These are phyloP conservation scores for Ictalurus furcatus DNA, from an alignment of 2,113 vertebrate species.

Conservation along the genomic window DNA sequence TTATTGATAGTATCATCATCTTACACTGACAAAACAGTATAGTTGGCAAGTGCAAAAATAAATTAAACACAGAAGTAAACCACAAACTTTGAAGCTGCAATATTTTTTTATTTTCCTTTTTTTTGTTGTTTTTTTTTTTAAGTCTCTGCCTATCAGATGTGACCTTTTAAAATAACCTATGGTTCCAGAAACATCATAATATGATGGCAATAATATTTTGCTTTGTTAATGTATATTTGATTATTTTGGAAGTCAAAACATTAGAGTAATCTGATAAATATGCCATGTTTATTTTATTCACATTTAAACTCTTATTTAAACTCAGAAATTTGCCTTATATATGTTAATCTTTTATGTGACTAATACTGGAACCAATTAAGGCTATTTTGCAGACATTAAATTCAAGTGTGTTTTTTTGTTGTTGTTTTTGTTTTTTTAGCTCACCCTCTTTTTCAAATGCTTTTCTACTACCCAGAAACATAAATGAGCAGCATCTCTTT, in stretches of 20 bases:
- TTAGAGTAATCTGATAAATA: background rate
- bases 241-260: constrained; percentile 7
- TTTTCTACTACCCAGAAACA: constrained; percentile 78
- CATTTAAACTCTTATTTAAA: background rate
- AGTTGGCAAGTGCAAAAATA: constrained; percentile 97
- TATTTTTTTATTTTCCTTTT: constrained; percentile 77
- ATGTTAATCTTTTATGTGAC: background rate
- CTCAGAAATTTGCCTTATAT: constrained; percentile 8
- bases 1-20: constrained; percentile 91
- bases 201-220: constrained; percentile 1
- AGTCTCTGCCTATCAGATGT: constrained; percentile 68
- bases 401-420: constrained; percentile 71
- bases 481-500: constrained; percentile 95
- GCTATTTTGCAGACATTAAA: constrained; percentile 78
- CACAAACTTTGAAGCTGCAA: constrained; percentile 93
- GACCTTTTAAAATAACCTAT: constrained; percentile 75
- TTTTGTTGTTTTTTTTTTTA: constrained; percentile 54
- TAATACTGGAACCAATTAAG: constrained; percentile 86
- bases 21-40: constrained; percentile 97
- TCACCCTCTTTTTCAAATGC: constrained; percentile 71
- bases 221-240: background rate
- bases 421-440: constrained; percentile 52
- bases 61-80: constrained; percentile 85
- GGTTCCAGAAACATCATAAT: constrained; percentile 85
- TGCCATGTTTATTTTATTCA: constrained; percentile 2